Evolutionary conservation across 1,140 invertebrate species (phyloP).

Genomic region (fruit fly (Drosophila melanogaster)): DNA sequence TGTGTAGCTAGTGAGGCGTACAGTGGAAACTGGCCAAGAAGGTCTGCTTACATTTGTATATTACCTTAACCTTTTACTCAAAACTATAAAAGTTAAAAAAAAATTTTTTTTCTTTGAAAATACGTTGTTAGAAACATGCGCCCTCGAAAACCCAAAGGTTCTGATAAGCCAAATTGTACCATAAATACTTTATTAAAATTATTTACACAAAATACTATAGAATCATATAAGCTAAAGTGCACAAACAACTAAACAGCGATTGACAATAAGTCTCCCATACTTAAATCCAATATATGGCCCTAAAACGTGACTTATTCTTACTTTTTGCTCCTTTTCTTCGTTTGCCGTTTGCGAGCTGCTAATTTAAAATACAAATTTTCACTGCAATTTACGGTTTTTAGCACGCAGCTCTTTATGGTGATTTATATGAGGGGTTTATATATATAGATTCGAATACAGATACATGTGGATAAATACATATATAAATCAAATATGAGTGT

Average conservation of each 20-base stretch:
- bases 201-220: not conserved
- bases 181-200: not conserved
- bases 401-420: slow-evolving; percentile 35
- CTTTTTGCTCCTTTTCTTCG: not conserved
- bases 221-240: not conserved
- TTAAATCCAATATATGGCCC: slow-evolving; percentile 2
- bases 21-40: not conserved
- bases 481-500: slow-evolving; percentile 29
- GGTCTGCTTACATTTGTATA: not conserved
- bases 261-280: slow-evolving; percentile 1
- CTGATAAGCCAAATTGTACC: not conserved
- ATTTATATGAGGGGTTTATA: slow-evolving; percentile 38
- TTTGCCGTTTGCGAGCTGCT: slow-evolving; percentile 15
- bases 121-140: no score
- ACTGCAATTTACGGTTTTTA: slow-evolving; percentile 28
- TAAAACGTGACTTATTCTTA: slow-evolving; percentile 45
- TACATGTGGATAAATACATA: slow-evolving; percentile 2
- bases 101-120: no score
- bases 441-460: slow-evolving; percentile 23
- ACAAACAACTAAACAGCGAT: not conserved
- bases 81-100: no score
- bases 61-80: no score
- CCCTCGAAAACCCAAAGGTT: no score
- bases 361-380: slow-evolving; percentile 47
- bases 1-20: not conserved